These are phyloP conservation scores for Brachirus orientalis DNA, from an alignment of 2,113 vertebrate species.

Conservation along the genomic window DNA sequence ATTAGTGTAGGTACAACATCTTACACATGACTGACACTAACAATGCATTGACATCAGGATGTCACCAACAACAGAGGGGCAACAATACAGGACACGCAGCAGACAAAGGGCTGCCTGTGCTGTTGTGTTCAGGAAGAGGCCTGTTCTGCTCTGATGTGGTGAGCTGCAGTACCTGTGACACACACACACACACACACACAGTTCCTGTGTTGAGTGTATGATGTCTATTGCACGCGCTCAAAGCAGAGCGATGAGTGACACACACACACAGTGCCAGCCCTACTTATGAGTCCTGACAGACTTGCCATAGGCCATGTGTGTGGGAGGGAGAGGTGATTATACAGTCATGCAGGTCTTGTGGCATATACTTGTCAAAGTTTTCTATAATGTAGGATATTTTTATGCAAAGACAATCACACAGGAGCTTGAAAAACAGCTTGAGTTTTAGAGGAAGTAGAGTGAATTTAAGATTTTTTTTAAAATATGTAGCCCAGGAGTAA, in stretches of 20 bases:
- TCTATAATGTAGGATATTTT: constrained; percentile 20
- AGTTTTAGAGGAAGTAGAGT: constrained; percentile 1
- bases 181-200: constrained; percentile 31
- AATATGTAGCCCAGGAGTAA: background rate
- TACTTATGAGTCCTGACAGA: constrained; percentile 51
- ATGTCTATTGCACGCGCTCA: constrained; percentile 30
- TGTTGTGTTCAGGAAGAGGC: constrained; percentile 62
- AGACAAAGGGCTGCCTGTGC: constrained; percentile 64
- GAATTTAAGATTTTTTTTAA: background rate
- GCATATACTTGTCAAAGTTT: constrained; percentile 38
- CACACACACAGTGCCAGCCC: constrained; percentile 18
- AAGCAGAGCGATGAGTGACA: constrained; percentile 55
- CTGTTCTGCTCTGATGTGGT: constrained; percentile 57
- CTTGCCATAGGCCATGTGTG: constrained; percentile 42
- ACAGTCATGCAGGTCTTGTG: constrained; percentile 13
- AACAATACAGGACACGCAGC: constrained; percentile 42
- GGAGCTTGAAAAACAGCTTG: constrained; percentile 9
- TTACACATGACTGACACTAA: background rate
- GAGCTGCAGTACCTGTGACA: constrained; percentile 63
- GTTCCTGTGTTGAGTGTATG: constrained; percentile 66
- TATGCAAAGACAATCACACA: constrained; percentile 23
- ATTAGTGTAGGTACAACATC: background rate
- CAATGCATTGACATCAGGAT: background rate
- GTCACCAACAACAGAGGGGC: background rate
- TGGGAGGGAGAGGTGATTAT: constrained; percentile 41